Base-by-base conservation (phyloP, 2,113 vertebrate species). In the Silurus meridionalis region DNA sequence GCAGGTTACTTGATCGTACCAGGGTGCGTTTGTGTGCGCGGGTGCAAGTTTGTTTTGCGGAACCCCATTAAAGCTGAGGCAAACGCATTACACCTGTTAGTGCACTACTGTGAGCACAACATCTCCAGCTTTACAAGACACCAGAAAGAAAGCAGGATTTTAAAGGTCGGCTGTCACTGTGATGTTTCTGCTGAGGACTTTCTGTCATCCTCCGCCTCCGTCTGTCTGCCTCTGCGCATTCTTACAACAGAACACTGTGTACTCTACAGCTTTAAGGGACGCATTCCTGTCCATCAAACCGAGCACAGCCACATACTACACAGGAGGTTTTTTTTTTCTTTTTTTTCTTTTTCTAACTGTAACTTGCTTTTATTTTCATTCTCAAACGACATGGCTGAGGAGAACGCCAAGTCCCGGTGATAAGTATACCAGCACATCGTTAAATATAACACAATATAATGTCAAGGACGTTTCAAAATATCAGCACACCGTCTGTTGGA, bases 131-230 rank as follows among this genome's bases (percentile, higher is more conserved):
- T 80, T 86, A 81, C 78, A 86, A 84, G 79, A 85, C 71, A 77
- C 19, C 83, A 88, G 69, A 55, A 50, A 46, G 46, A 78, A 82
- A 82, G 90, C 84, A 92, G 83, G 86, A 82, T 78, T 83, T 75
- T 71, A 86, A 84, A 88, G 86, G 86, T 86, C 61, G 79, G 57
- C 82, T 52, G 63, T 90, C 84, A 75, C n/a, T 8, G 78, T 23
- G 74, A 84, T 46, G 82, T 55, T 53, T 55, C 63, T 89, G 72
- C 74, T 79, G 25, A 58, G 83, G 63, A 77, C 72, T 80, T 71
- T 46, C 79, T 83, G 80, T 83, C 88, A 85, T 75, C 81, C 72
- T 74, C 83, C 63, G 64, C 85, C 64, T 71, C 63, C 50, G 21
- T 85, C 46, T 85, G 60, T 74, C 69, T 84, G 83, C 57, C 64